Percentiles rank a stretch among this genome's conserved stretches.
Conservation (phyloP, 2,113 vertebrate species). For the Aldabrachelys gigantea region DNA sequence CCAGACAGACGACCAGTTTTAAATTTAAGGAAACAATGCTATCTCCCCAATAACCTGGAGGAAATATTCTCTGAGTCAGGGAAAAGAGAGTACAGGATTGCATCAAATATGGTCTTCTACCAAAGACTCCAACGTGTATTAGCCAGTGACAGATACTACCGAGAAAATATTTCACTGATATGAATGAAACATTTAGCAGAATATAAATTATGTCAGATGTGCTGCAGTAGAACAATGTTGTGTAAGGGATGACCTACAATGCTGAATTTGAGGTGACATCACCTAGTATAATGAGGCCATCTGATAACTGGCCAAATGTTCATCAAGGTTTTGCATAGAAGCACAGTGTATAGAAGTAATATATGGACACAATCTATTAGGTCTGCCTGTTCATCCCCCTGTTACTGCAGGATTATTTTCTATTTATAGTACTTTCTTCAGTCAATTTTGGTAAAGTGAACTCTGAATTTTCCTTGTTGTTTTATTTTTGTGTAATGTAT, state of each 20-base stretch:
- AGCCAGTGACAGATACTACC: background rate
- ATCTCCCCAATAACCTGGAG: background rate
- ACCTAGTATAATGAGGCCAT: background rate
- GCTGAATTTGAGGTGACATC: background rate
- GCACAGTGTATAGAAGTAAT: background rate
- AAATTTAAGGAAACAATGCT: accelerated
- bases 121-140: background rate
- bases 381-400: background rate
- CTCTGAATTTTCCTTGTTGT: background rate
- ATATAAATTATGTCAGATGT: accelerated
- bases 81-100: background rate
- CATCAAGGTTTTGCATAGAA: background rate
- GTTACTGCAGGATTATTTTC: background rate
- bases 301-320: background rate
- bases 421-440: background rate
- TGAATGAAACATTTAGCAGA: background rate
- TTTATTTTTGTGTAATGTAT: constrained; percentile 26
- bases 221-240: background rate
- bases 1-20: background rate
- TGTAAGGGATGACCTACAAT: background rate
- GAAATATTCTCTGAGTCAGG: background rate
- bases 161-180: background rate
- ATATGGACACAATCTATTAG: background rate
- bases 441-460: background rate
- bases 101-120: background rate